Base-by-base conservation (phyloP, 2,797 vertebrate species). In the Kryptolebias ocellatus region DNA sequence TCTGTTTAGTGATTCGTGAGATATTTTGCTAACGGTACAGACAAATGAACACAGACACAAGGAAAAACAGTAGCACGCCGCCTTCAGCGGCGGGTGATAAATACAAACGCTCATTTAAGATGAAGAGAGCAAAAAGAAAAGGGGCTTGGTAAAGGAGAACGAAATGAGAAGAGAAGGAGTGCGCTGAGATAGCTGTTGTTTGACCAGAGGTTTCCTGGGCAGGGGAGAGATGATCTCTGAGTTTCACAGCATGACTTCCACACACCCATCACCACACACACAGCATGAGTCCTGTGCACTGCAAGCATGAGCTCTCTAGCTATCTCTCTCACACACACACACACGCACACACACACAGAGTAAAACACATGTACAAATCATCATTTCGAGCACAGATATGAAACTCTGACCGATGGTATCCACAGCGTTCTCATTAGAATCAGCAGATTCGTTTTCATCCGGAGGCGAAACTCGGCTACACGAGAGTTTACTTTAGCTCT, bases 141-240 rank as follows among this genome's bases (percentile, higher is more conserved):
- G 8, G 50, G 20, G 14, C 20, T 10, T 50, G 51, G 29, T 29
- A 60, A 18, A 27, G 39, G 44, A 58, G 31, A 67, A 55, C 6
- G 49, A 72, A 54, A 71, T 9, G 9, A 73, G 56, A 70, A 75
- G 51, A 65, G 59, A 64, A 14, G 56, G 55, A 72, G 59, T 77
- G 70, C 61, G 72, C 68, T 69, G 79, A 62, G 72, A 69, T 66
- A 66, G 80, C 58, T 64, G 80, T 79, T 82, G 74, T 83, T 83
- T 87, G 83, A 87, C 86, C 85, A 86, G 65, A 87, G 80, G 84
- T 78, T 74, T 88, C 87, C 84, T 72, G 82, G 84, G 82, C 68
- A 83, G 79, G 85, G 78, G 76, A 62, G 80, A 87, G 80, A 88
- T 87, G 79, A 87, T 90, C 88, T 83, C 67, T 75, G 72, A 83